Evolutionary conservation across 2,888 invertebrate species (phyloP).

Genomic region (Amphipoea oculea): DNA sequence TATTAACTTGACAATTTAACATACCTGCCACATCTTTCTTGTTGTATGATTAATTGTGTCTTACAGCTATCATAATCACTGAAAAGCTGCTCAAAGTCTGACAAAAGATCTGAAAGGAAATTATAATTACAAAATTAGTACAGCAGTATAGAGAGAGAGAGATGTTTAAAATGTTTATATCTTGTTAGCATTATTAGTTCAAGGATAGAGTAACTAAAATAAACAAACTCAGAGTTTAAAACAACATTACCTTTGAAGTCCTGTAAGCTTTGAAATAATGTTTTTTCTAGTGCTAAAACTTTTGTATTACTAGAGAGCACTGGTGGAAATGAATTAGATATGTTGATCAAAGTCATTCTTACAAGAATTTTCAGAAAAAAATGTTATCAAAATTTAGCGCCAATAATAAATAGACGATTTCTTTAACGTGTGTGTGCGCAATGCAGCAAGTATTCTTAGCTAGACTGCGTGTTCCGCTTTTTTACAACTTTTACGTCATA

Average conservation of each 20-base stretch:
- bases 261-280: conserved; percentile 74
- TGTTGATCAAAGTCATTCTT: conserved; percentile 45
- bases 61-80: conserved; percentile 75
- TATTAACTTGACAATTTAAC: background rate
- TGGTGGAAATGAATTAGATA: conserved; percentile 54
- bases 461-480: background rate
- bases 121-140: background rate
- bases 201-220: background rate
- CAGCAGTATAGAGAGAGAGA: background rate
- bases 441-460: background rate
- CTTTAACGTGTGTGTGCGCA: background rate
- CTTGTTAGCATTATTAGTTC: background rate
- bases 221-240: background rate
- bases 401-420: conserved; percentile 16
- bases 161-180: background rate
- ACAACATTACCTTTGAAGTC: conserved; percentile 76
- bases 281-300: conserved; percentile 75
- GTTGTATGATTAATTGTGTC: conserved; percentile 70
- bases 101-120: conserved; percentile 78
- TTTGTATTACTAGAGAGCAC: conserved; percentile 70
- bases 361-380: background rate
- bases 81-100: conserved; percentile 76
- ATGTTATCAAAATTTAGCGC: conserved; percentile 32
- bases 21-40: conserved; percentile 80
- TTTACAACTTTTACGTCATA: background rate